Base-by-base conservation (phyloP, 2,797 vertebrate genomes). In the Aeoliscus strigatus region DNA sequence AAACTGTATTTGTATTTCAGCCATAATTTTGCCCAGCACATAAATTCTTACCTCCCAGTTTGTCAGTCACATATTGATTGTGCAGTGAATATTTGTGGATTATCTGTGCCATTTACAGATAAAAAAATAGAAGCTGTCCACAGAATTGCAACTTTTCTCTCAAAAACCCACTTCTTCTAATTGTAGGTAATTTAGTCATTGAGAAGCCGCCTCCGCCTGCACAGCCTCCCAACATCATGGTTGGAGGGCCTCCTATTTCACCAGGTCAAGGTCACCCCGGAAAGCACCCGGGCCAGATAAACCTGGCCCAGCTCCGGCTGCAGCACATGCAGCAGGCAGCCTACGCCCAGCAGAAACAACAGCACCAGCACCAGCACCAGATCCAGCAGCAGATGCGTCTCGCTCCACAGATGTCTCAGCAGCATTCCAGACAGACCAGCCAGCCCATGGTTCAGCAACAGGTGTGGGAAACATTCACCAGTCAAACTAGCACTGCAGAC, bases 271-370 rank as follows among this genome's bases (percentile, higher is more conserved):
- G 90, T 73, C 91, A 92, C 29, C 53, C 90, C 14, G 87, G 59
- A 63, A 97, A 97, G 85, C 80, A 93, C 76, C 87, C 88, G 14
- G 93, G 93, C 37, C 96, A 99, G 79, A 99, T 99, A 75, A 99
- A 96, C 33, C 86, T 99, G 63, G 95, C 96, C 1, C 96, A 99
- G 80, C 92, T 99, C 25, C 88, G 93, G 11, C 86, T 98, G 41
- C 96, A 99, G 75, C 96, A 98, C 73, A 96, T 99, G 93, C 96
- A 98, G 48, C 82, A 86, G 48, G 94, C 91, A 4, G 94, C 92
- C 14, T 93, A 91, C 17, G 93, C 91, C 23, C 94, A 97, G 39
- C 91, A 95, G 57, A 91, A 94, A 18, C 77, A 77, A 6, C 92
- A 94, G 8, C 92, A 94, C 11, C 83, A 83, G 11, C 89, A 93